Evolutionary conservation across 2,888 invertebrate genomes (phyloP).

Genomic region (Charanyca ferruginea): DNA sequence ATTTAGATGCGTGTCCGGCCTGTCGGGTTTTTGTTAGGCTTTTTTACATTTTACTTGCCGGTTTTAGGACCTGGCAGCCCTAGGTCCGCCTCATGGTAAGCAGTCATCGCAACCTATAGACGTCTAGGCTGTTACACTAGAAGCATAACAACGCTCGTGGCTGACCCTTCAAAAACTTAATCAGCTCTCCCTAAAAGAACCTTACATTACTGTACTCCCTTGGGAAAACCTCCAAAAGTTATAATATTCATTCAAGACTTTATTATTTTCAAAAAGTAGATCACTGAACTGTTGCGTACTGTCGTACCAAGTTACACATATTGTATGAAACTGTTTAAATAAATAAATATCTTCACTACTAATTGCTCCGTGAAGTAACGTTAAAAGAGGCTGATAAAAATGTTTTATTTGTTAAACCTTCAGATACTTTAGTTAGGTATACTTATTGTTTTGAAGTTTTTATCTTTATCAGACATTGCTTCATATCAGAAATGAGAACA

Average conservation of each 20-base stretch:
- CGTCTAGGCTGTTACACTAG: too few species aligned
- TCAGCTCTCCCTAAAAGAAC: too few species aligned
- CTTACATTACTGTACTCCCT: too few species aligned
- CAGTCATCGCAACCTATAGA: too few species aligned
- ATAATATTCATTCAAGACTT: not conserved
- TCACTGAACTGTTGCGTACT: conserved; percentile 20
- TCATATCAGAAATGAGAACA: conserved; percentile 44
- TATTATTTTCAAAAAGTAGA: conserved; percentile 2
- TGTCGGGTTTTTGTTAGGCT: too few species aligned
- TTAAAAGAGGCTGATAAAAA: conserved; percentile 32
- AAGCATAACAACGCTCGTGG: too few species aligned
- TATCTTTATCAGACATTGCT: conserved; percentile 42
- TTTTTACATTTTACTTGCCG: too few species aligned
- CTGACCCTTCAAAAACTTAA: too few species aligned
- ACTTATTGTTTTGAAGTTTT: conserved; percentile 2
- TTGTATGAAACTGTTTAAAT: not conserved
- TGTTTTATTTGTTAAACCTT: conserved; percentile 47
- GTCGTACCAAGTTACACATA: not conserved
- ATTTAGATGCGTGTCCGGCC: too few species aligned
- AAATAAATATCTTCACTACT: conserved; percentile 10
- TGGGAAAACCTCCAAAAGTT: too few species aligned
- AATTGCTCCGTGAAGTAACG: conserved; percentile 31
- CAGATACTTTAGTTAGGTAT: conserved; percentile 11
- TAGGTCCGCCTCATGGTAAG: too few species aligned
- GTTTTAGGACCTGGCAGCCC: too few species aligned